Conservation (phyloP, 2,113 vertebrate species). For the Hystrix brachyura region DNA sequence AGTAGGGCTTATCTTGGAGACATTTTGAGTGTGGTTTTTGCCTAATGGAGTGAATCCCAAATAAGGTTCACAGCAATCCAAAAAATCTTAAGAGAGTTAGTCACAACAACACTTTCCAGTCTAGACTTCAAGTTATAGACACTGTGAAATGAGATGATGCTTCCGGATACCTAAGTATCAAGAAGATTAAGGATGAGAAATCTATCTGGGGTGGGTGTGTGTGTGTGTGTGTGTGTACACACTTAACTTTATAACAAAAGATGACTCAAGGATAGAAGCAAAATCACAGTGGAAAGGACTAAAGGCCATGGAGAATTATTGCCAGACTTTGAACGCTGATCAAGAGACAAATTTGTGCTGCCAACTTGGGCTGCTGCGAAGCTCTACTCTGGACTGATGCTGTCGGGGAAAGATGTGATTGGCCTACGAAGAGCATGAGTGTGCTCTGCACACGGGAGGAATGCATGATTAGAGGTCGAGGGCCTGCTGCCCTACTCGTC, state of each 20-base stretch:
- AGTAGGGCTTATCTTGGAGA: not conserved
- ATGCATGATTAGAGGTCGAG: not conserved
- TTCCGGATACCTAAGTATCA: not conserved
- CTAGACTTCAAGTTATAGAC: not conserved
- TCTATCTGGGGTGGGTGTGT: not conserved
- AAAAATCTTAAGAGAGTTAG: constrained; percentile 26
- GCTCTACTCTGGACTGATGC: not conserved
- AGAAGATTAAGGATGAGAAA: not conserved
- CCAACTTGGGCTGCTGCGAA: not conserved
- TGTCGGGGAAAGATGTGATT: not conserved
- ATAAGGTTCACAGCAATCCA: not conserved
- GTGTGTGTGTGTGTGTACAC: too few relatives aligned
- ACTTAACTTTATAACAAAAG: not conserved
- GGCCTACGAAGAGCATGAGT: not conserved
- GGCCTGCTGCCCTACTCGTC: too few relatives aligned
- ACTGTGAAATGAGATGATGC: not conserved
- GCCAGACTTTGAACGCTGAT: not conserved
- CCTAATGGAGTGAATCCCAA: not conserved
- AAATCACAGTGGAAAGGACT: not conserved
- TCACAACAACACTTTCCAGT: not conserved
- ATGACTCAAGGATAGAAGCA: not conserved
- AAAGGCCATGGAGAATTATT: not conserved
- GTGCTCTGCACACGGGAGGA: not conserved
- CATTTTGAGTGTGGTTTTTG: not conserved
- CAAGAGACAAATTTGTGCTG: not conserved